These are phyloP conservation scores for Spatulosminthurus flaviceps DNA, from an alignment of 2,888 invertebrate genomes.

Conservation along the genomic window DNA sequence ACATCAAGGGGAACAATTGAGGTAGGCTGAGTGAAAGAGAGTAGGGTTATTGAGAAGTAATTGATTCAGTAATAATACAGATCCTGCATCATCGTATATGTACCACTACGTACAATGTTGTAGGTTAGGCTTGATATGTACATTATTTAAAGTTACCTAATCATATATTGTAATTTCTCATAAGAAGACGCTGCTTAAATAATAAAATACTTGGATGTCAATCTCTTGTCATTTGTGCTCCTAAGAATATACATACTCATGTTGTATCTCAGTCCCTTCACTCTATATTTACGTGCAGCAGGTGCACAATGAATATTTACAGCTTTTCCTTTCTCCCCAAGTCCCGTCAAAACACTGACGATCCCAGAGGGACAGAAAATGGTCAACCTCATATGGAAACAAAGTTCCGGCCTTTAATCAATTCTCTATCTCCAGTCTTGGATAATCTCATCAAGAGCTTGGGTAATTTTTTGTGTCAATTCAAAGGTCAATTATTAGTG, in stretches of 20 bases:
- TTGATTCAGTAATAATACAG: conserved; percentile 2
- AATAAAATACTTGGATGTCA: conserved; percentile 37
- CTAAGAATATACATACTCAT: background rate
- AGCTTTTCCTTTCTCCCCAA: too few relatives aligned
- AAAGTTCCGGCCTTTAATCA: too few relatives aligned
- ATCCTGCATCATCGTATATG: background rate
- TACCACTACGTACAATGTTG: background rate
- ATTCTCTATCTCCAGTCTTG: too few relatives aligned
- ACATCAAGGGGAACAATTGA: background rate
- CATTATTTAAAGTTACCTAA: background rate
- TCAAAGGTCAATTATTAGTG: too few relatives aligned
- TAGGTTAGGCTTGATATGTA: background rate
- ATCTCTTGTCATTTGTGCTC: background rate
- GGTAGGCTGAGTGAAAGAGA: background rate
- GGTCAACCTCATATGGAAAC: too few relatives aligned
- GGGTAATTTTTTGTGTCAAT: too few relatives aligned
- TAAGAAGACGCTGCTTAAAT: conserved; percentile 30
- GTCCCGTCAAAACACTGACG: too few relatives aligned
- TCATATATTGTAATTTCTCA: conserved; percentile 22
- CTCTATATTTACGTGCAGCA: background rate
- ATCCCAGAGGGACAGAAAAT: too few relatives aligned
- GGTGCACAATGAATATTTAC: background rate
- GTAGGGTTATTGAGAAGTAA: background rate
- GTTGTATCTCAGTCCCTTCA: background rate
- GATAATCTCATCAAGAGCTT: too few relatives aligned